These are phyloP conservation scores for Sylvilagus floridanus DNA, from an alignment of 2,797 vertebrate genomes.

Conservation along the genomic window DNA sequence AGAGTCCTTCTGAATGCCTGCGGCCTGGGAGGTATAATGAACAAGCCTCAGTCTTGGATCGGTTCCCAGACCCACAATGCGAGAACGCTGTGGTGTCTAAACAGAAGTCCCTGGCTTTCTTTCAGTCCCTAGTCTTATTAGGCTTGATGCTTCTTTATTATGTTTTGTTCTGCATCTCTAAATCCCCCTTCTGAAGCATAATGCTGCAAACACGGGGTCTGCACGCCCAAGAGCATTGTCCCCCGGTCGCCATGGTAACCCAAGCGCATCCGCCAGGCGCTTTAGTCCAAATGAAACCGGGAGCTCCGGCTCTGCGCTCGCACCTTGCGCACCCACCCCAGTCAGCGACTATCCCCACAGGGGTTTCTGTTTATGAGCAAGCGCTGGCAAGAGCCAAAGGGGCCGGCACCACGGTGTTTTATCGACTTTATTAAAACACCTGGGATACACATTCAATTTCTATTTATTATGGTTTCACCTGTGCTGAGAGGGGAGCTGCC, in stretches of 20 bases:
- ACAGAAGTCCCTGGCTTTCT: constrained; percentile 86
- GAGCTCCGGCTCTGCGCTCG: background rate
- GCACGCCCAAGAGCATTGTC: constrained; percentile 64
- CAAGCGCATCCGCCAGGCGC: constrained; percentile 76
- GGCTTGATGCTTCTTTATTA: constrained; percentile 76
- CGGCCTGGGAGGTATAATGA: constrained; percentile 83
- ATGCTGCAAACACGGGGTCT: constrained; percentile 82
- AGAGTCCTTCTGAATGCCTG: constrained; percentile 80
- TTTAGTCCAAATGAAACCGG: constrained; percentile 64
- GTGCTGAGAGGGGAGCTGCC: constrained; percentile 13
- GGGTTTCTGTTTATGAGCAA: constrained; percentile 72
- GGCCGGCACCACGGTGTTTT: constrained; percentile 61
- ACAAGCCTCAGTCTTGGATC: constrained; percentile 79
- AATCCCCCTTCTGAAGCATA: constrained; percentile 81
- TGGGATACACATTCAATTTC: constrained; percentile 68
- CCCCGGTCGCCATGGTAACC: constrained; percentile 84
- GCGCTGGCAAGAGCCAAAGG: constrained; percentile 65
- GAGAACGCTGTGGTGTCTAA: constrained; percentile 80
- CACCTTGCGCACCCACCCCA: constrained; percentile 67
- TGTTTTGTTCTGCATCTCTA: constrained; percentile 80
- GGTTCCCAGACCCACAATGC: constrained; percentile 82
- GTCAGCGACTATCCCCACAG: constrained; percentile 58
- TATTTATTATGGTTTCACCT: constrained; percentile 80
- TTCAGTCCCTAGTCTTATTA: constrained; percentile 83
- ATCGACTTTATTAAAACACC: constrained; percentile 80